Base-by-base conservation (phyloP, 2,113 vertebrate species). In the Hippocampus mohnikei region DNA sequence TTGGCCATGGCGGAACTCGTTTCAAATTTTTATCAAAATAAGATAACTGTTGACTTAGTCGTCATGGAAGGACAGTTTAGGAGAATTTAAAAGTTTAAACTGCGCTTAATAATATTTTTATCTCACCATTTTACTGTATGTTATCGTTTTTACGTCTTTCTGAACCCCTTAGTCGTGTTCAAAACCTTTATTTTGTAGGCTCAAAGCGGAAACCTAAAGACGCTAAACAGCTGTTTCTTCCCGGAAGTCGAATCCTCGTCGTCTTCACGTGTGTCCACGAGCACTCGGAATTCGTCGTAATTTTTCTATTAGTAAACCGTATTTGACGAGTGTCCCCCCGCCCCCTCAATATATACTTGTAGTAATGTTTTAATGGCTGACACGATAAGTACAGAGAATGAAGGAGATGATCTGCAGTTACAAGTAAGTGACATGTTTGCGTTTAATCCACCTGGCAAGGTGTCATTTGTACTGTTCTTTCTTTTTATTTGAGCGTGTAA, bases 401-500 rank as follows among this genome's bases (percentile, higher is more conserved):
- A 81, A 79, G 86, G 68, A 16, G 84, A 8, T n/a, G 90, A 93
- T 71, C 85, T 92, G 9, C 90, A 88, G 75, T 48, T 85, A 81
- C 92, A 93, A 81, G 92, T 93, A 79, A 84, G 83, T 18, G 5
- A 3, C 23, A 8, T 65, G 42, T 15, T 44, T 44, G 16, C 1
- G 5, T 66, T 44, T 9, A 21, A 63, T n/a, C 20, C 8, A 66
- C 16, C 15, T 67, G 25, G 66, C 13, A 18, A 67, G n/a, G 18
- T 29, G 18, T 67, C 27, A 9, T 29, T 60, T 60, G 33, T 60
- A 29, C 15, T 29, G 25, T 60, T 33, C 6, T 0, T 62, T 25
- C 67, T 2, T 23, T 46, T 63, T 3, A 33, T 66, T 63, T 18
- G 46, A 16, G 44, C n/a, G 41, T 58, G 44, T 64, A 68, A 46